Evolutionary conservation across 2,113 vertebrate species (phyloP).

Genomic region (Barbus barbus): DNA sequence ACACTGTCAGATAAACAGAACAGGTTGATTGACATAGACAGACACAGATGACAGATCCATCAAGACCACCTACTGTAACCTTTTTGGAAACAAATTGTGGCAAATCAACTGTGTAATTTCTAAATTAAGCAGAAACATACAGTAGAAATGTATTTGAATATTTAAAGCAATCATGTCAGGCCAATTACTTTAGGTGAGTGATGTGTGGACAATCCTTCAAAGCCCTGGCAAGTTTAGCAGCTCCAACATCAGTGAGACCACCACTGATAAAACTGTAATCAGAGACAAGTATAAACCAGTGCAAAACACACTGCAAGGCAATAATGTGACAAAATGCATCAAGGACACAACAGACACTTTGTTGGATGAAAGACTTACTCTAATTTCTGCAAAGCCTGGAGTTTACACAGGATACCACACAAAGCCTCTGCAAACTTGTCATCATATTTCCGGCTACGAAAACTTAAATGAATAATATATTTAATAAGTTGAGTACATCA

Average conservation of each 20-base stretch:
- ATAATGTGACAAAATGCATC: background rate
- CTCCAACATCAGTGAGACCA: conserved; percentile 75
- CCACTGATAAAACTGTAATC: conserved; percentile 77
- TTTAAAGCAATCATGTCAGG: background rate
- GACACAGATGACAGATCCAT: background rate
- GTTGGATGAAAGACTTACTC: conserved; percentile 74
- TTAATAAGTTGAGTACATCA: background rate
- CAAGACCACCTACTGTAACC: background rate
- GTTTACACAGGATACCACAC: conserved; percentile 72
- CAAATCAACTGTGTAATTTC: no score
- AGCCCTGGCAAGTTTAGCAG: conserved; percentile 72
- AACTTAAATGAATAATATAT: conserved; percentile 71
- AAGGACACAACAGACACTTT: no score
- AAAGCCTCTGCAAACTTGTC: conserved; percentile 85
- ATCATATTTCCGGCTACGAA: conserved; percentile 82
- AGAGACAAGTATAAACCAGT: conserved; percentile 21
- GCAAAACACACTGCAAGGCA: background rate
- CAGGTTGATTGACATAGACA: no score
- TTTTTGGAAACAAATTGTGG: background rate
- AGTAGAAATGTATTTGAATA: background rate
- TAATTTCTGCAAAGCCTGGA: conserved; percentile 76
- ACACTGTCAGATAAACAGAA: conserved; percentile 72
- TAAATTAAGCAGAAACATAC: no score
- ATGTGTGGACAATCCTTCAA: conserved; percentile 75
- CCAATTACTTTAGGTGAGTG: conserved; percentile 82